phyloP scores from a whole-genome alignment of 1,140 invertebrate species.

The Protaetia brevitarsis region DNA sequence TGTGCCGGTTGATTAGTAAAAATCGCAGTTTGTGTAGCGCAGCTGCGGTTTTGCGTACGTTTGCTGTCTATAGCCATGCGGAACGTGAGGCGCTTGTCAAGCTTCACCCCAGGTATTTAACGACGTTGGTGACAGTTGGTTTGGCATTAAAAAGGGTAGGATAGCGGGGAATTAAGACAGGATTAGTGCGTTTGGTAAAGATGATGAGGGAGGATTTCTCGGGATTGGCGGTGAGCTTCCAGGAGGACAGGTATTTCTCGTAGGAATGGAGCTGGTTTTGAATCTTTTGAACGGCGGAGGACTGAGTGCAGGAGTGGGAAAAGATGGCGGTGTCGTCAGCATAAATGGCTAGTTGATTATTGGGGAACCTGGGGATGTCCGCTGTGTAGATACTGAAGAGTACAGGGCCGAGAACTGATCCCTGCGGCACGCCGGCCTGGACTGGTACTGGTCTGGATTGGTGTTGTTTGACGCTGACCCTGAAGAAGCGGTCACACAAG shows the following conservation, averaged over 20 bases:
- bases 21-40: not conserved
- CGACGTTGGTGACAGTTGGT: no score
- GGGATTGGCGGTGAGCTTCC: not conserved
- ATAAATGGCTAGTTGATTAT: not conserved
- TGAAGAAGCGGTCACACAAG: conserved; percentile 40
- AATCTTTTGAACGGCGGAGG: not conserved
- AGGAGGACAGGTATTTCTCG: not conserved
- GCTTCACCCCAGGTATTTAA: no score
- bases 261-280: not conserved
- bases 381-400: not conserved
- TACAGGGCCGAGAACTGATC: not conserved
- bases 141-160: no score
- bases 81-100: not conserved
- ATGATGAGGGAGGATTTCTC: not conserved
- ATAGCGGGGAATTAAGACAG: not conserved
- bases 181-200: not conserved
- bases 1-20: not conserved
- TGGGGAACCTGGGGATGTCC: not conserved
- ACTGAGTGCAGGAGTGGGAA: not conserved
- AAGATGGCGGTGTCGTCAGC: not conserved
- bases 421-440: conserved; percentile 26
- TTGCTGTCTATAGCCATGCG: not conserved
- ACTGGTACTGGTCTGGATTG: conserved; percentile 27
- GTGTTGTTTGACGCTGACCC: not conserved
- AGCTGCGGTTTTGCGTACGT: not conserved